A percentile compares a stretch with the other conserved stretches of the same genome.
Conservation (phyloP, 2,797 vertebrate genomes). For the Anguilla megastoma region DNA sequence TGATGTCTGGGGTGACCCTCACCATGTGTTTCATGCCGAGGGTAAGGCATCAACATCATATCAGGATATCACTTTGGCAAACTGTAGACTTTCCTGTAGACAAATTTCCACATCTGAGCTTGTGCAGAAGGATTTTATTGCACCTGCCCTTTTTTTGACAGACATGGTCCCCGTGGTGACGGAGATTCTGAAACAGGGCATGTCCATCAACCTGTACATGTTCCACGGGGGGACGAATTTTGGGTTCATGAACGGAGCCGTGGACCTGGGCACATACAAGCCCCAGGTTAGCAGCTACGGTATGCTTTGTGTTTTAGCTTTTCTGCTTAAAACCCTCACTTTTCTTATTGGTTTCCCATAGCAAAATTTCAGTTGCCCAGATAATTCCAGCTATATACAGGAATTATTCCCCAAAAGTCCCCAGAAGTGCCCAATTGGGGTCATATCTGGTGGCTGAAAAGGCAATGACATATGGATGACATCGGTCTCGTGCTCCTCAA, state of each 20-base stretch:
- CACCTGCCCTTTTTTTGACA: conserved; percentile 34
- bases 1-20: conserved; percentile 87
- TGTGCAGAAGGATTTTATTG: neutral
- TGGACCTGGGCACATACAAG: conserved; percentile 81
- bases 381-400: neutral
- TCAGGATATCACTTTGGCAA: neutral
- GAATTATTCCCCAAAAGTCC: neutral
- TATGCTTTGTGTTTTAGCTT: conserved; percentile 52
- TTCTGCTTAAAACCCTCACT: neutral
- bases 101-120: neutral
- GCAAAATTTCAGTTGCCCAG: neutral
- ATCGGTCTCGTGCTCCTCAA: neutral
- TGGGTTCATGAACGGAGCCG: conserved; percentile 88
- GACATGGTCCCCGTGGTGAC: conserved; percentile 77
- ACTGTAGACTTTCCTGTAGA: neutral
- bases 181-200: conserved; percentile 75
- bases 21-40: conserved; percentile 84
- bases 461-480: neutral
- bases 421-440: neutral
- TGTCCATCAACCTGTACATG: conserved; percentile 93
- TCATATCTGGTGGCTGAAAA: neutral
- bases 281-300: conserved; percentile 89
- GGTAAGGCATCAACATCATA: conserved; percentile 66
- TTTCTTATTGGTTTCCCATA: neutral
- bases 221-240: conserved; percentile 95